Percentiles rank a stretch among this genome's conserved stretches.
These are phyloP conservation scores for Sternotherus odoratus DNA, from an alignment of 2,797 vertebrate genomes.

Conservation along the genomic window DNA sequence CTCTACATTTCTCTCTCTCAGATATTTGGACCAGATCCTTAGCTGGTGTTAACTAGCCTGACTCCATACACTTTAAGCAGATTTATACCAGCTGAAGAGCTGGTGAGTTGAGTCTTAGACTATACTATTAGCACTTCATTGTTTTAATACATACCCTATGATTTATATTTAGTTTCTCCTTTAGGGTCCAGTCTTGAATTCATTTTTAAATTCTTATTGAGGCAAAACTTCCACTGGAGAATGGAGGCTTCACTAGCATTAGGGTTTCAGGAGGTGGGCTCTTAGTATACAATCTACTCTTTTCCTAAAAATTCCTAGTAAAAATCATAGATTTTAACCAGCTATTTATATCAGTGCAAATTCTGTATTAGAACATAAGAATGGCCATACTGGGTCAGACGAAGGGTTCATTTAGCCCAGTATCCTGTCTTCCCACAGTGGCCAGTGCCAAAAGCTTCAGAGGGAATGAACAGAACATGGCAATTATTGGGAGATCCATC, in stretches of 20 bases:
- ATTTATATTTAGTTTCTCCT: constrained; percentile 6
- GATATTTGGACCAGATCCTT: constrained; percentile 51
- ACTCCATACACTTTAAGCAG: constrained; percentile 17
- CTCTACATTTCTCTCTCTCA: constrained; percentile 52
- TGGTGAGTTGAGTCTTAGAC: constrained; percentile 36
- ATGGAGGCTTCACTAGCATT: constrained; percentile 21
- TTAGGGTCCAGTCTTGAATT: constrained; percentile 1
- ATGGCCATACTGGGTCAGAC: too few relatives aligned
- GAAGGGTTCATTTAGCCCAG: too few relatives aligned
- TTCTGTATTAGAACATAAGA: background rate
- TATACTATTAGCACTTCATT: constrained; percentile 21
- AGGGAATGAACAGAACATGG: too few relatives aligned
- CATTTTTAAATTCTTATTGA: constrained; percentile 26
- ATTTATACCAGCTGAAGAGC: constrained; percentile 14
- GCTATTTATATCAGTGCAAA: constrained; percentile 66
- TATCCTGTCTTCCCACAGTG: too few relatives aligned
- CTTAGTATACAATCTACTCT: constrained; percentile 55
- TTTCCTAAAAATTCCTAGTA: constrained; percentile 30
- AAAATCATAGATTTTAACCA: constrained; percentile 54
- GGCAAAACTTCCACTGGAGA: constrained; percentile 34
- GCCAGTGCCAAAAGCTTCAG: too few relatives aligned
- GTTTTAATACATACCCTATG: background rate
- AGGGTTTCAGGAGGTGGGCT: constrained; percentile 1
- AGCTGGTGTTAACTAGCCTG: background rate
- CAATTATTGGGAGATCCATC: too few relatives aligned